These are phyloP conservation scores for Thereva unica DNA, from an alignment of 2,888 invertebrate genomes.

Conservation along the genomic window DNA sequence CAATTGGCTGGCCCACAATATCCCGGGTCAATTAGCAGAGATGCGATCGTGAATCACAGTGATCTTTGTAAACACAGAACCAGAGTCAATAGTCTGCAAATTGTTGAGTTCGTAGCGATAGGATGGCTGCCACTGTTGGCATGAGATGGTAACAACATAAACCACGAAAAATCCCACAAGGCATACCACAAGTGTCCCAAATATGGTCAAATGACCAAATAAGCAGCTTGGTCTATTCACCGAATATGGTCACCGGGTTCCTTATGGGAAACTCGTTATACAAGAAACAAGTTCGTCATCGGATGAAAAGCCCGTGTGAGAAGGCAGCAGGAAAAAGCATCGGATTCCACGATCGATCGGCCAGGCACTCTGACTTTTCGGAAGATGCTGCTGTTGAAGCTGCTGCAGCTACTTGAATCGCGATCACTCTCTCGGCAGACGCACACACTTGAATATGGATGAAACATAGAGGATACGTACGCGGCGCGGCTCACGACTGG, in stretches of 20 bases:
- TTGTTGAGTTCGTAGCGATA: neutral
- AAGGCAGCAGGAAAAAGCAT: slow-evolving; percentile 18
- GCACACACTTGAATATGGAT: slow-evolving; percentile 26
- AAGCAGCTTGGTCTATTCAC: slow-evolving; percentile 25
- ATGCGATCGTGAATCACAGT: slow-evolving; percentile 11
- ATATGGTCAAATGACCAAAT: slow-evolving; percentile 41
- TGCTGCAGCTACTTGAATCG: no score
- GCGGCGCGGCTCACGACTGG: slow-evolving; percentile 11
- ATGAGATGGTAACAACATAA: slow-evolving; percentile 14
- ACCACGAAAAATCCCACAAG: slow-evolving; percentile 38
- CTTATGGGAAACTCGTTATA: slow-evolving; percentile 34
- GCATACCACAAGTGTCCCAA: slow-evolving; percentile 32
- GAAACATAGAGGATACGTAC: slow-evolving; percentile 5
- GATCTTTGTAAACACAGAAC: slow-evolving; percentile 20
- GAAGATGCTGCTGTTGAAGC: slow-evolving; percentile 11
- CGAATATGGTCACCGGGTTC: slow-evolving; percentile 28
- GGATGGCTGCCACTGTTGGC: neutral
- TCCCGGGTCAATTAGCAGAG: slow-evolving; percentile 19
- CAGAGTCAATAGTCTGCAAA: slow-evolving; percentile 12
- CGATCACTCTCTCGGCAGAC: slow-evolving; percentile 1
- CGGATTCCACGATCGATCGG: slow-evolving; percentile 17
- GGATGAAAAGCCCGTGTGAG: slow-evolving; percentile 2
- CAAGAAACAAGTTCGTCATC: slow-evolving; percentile 11
- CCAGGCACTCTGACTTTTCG: slow-evolving; percentile 19
- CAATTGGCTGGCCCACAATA: neutral